These are phyloP conservation scores for Augochlorella aurata DNA, from an alignment of 2,888 invertebrate species.

Conservation along the genomic window DNA sequence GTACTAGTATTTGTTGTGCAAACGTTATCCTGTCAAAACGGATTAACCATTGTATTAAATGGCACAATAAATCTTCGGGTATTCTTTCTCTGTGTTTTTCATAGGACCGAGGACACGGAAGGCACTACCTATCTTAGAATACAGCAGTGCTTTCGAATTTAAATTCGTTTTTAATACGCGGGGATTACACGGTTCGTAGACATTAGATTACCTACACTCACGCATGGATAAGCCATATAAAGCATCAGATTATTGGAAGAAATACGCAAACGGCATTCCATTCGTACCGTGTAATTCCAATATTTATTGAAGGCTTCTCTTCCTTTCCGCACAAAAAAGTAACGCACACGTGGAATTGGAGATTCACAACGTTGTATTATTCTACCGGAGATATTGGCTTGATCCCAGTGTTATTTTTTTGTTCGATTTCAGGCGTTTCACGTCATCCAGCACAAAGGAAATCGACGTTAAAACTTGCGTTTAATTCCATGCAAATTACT, in stretches of 20 bases:
- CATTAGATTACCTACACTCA: slow-evolving; percentile 16
- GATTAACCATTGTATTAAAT: neutral
- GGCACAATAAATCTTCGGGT: neutral
- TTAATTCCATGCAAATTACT: neutral
- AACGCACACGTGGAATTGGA: neutral
- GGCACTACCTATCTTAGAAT: neutral
- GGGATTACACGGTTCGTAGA: slow-evolving; percentile 11
- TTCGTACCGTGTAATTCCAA: slow-evolving; percentile 44
- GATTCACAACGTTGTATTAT: neutral
- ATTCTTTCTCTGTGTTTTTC: neutral
- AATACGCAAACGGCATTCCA: slow-evolving; percentile 37
- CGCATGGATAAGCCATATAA: neutral
- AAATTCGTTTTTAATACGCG: slow-evolving; percentile 33
- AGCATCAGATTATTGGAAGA: slow-evolving; percentile 41
- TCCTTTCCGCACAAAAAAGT: neutral
- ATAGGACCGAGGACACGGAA: neutral
- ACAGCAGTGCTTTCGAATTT: slow-evolving; percentile 6
- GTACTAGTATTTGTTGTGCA: no score
- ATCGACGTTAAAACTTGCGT: neutral
- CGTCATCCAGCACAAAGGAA: neutral
- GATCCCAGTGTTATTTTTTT: neutral
- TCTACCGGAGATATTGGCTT: neutral
- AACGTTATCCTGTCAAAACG: neutral
- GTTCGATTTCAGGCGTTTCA: no score
- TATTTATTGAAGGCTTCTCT: slow-evolving; percentile 51